Conservation (phyloP, 1,140 invertebrate species). For the Patella vulgata region DNA sequence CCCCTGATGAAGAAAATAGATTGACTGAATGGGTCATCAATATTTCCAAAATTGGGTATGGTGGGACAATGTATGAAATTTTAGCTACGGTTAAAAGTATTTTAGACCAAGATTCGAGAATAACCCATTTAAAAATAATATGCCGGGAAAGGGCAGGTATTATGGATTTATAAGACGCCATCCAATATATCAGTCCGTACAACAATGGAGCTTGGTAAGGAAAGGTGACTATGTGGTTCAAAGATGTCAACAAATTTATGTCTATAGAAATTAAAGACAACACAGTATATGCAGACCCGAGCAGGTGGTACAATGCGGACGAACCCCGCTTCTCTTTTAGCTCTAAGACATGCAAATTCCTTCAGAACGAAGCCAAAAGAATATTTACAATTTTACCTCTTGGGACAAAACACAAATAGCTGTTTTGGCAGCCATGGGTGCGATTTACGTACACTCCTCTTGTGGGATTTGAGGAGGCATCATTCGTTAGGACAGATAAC, state of each 20-base stretch:
- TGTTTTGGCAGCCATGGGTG: conserved; percentile 5
- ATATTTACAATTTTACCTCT: neutral
- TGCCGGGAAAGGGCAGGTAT: conserved; percentile 66
- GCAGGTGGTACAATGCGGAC: neutral
- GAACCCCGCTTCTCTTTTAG: conserved; percentile 2
- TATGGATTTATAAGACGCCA: conserved; percentile 66
- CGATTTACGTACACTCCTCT: too few relatives aligned
- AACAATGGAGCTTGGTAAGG: conserved; percentile 43
- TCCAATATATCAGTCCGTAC: conserved; percentile 60
- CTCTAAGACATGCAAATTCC: neutral
- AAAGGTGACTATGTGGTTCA: conserved; percentile 18
- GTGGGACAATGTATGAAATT: conserved; percentile 13
- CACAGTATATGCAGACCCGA: neutral
- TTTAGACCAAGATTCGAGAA: conserved; percentile 16
- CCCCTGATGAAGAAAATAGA: too few relatives aligned
- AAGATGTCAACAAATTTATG: neutral
- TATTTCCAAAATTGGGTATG: conserved; percentile 24
- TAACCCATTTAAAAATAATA: conserved; percentile 18
- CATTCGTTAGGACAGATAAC: too few relatives aligned
- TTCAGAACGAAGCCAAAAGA: neutral
- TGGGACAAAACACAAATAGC: conserved; percentile 1
- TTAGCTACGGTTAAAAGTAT: conserved; percentile 15
- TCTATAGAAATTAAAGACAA: neutral
- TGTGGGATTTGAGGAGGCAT: too few relatives aligned
- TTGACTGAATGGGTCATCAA: conserved; percentile 20